These are phyloP conservation scores for Leuctra nigra DNA, from an alignment of 2,888 invertebrate genomes.

Conservation along the genomic window DNA sequence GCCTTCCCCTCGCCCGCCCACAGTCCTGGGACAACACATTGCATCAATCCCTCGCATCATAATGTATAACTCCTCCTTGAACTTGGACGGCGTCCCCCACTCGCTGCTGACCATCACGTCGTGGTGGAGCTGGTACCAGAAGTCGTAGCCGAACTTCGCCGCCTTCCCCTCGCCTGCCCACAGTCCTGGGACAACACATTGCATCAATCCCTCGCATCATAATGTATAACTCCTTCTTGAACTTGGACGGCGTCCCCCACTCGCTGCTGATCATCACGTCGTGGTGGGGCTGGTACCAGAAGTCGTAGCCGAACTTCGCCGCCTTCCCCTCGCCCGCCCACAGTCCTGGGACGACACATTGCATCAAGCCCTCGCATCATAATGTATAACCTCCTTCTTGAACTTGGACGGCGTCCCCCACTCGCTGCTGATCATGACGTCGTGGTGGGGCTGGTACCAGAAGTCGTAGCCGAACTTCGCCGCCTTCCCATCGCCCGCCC, in stretches of 20 bases:
- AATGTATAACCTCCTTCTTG: too few relatives aligned
- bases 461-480: conserved; percentile 88
- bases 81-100: conserved; percentile 85
- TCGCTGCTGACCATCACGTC: conserved; percentile 87
- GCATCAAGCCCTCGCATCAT: too few relatives aligned
- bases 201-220: neutral
- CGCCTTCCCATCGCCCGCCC: conserved; percentile 60
- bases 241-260: conserved; percentile 85
- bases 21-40: conserved; percentile 46
- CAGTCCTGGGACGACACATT: conserved; percentile 48
- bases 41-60: neutral
- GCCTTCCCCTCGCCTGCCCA: conserved; percentile 63
- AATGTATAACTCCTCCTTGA: too few relatives aligned
- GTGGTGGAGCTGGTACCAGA: conserved; percentile 94
- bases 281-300: conserved; percentile 94
- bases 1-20: conserved; percentile 63
- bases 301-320: conserved; percentile 87
- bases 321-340: conserved; percentile 63
- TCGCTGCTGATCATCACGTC: conserved; percentile 87
- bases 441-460: conserved; percentile 94
- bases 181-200: conserved; percentile 46
- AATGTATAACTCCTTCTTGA: too few relatives aligned
- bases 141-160: conserved; percentile 87
- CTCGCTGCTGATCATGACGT: conserved; percentile 85
- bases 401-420: conserved; percentile 88